Percentiles rank a stretch among this genome's conserved stretches.
These are phyloP conservation scores for Opisthocomus hoazin DNA, from an alignment of 2,113 vertebrate species.

Conservation along the genomic window DNA sequence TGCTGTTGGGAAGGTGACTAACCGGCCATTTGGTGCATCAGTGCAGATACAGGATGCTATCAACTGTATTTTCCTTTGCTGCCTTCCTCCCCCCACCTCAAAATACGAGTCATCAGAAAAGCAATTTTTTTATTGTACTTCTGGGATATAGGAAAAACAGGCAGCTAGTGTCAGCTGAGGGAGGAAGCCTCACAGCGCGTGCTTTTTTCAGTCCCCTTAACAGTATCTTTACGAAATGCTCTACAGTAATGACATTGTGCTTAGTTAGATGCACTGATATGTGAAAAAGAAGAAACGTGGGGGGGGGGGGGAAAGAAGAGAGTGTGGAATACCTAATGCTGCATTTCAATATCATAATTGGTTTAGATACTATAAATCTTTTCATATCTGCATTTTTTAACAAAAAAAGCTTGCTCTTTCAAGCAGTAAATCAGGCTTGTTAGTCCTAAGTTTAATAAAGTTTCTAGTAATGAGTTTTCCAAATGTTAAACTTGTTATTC, in stretches of 20 bases:
- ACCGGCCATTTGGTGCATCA: accelerated
- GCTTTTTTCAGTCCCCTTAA: not conserved
- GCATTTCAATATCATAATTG: not conserved
- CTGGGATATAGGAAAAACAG: not conserved
- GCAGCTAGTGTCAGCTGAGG: not conserved
- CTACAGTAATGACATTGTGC: not conserved
- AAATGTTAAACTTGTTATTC: constrained; percentile 50
- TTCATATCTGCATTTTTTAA: constrained; percentile 1
- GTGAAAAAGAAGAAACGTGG: not conserved
- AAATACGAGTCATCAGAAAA: not conserved
- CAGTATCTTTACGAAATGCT: not conserved
- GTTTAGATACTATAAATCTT: not conserved
- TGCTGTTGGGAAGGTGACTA: accelerated
- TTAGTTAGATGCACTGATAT: not conserved
- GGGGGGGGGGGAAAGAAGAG: not conserved
- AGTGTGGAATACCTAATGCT: not conserved
- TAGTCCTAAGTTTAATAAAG: constrained; percentile 40
- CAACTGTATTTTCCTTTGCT: accelerated
- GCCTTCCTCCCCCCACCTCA: not conserved
- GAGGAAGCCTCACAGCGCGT: not conserved
- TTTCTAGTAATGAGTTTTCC: constrained; percentile 50
- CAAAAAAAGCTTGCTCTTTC: not conserved
- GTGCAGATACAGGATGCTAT: not conserved
- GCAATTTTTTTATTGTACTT: not conserved
- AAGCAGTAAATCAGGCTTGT: constrained; percentile 33